These are phyloP conservation scores for Holotrichia oblita DNA, from an alignment of 1,140 invertebrate species.

Conservation along the genomic window DNA sequence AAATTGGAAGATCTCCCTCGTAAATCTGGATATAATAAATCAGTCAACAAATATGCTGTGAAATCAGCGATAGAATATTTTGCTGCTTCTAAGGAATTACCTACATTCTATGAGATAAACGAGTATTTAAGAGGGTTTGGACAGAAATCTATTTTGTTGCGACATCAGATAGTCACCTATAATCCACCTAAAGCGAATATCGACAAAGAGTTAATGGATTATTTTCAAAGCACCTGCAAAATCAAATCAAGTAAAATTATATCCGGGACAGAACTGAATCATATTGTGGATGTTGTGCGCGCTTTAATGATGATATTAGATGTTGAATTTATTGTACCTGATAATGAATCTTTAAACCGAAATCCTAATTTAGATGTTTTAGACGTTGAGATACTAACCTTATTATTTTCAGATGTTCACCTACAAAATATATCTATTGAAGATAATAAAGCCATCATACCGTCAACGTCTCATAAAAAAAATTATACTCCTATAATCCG, in stretches of 20 bases:
- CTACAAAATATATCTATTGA: background rate
- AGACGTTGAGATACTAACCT: constrained; percentile 36
- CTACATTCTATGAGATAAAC: constrained; percentile 48
- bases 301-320: background rate
- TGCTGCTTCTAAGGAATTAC: constrained; percentile 39
- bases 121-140: constrained; percentile 27
- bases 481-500: background rate
- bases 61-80: constrained; percentile 19
- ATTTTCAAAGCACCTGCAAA: constrained; percentile 33
- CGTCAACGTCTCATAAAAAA: background rate
- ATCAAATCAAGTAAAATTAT: constrained; percentile 32
- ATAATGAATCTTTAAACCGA: background rate
- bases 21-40: constrained; percentile 41
- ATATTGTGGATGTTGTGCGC: background rate
- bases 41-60: constrained; percentile 21
- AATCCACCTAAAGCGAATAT: background rate
- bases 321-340: background rate
- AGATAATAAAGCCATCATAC: background rate
- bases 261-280: background rate
- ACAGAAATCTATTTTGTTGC: background rate
- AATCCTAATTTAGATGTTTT: constrained; percentile 27
- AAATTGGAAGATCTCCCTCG: constrained; percentile 57
- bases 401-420: constrained; percentile 23
- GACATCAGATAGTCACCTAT: constrained; percentile 28
- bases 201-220: constrained; percentile 23